A percentile compares a stretch with the other conserved stretches of the same genome.
phyloP scores from a whole-genome alignment of 2,113 vertebrate genomes.

The Hydrochoerus hydrochaeris region DNA sequence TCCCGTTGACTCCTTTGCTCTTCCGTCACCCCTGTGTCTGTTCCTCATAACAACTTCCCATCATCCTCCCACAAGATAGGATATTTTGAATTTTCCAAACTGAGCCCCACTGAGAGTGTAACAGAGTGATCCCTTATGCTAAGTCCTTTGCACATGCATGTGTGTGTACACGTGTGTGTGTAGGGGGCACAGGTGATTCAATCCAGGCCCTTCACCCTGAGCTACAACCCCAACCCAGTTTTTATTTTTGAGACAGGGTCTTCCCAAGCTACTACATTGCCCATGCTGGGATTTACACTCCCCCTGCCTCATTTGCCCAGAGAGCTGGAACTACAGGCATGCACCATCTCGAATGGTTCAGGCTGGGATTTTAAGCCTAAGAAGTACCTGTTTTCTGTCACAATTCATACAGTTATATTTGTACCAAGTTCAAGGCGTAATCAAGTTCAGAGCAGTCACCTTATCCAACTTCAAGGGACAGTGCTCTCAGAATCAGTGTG shows the following conservation, averaged over 20 bases:
- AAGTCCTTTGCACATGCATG: neutral
- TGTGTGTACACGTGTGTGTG: neutral
- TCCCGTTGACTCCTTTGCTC: neutral
- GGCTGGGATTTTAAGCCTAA: neutral
- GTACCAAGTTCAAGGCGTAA: neutral
- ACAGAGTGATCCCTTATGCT: neutral
- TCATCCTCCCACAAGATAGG: neutral
- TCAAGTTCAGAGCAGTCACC: neutral
- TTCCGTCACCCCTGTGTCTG: neutral
- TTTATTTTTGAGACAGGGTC: neutral
- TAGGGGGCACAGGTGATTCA: neutral
- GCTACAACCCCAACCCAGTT: neutral
- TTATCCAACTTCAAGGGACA: neutral
- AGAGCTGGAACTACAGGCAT: neutral
- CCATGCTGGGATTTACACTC: neutral
- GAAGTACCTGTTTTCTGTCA: neutral
- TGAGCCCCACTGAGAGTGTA: neutral
- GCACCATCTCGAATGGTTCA: neutral
- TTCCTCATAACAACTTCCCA: neutral
- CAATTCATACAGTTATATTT: neutral
- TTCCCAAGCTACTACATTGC: neutral
- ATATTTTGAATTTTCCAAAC: neutral
- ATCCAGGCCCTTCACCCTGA: neutral
- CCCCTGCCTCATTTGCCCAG: neutral
- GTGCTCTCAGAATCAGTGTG: neutral